A percentile compares a stretch with the other conserved stretches of the same genome.
phyloP scores from a whole-genome alignment of 2,113 vertebrate species.

The Acanthisitta chloris region DNA sequence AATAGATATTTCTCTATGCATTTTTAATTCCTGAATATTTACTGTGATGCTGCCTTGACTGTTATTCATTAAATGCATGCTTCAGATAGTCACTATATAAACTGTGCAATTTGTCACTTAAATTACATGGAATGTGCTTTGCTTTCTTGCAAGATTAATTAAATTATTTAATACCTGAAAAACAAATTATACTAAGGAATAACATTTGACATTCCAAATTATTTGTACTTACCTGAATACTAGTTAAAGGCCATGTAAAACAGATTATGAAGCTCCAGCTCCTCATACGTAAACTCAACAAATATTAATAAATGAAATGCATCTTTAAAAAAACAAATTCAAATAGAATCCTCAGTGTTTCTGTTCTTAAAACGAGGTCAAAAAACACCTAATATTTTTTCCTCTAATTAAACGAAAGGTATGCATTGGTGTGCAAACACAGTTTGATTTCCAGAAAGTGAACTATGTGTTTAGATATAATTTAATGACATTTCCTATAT shows the following conservation, averaged over 20 bases:
- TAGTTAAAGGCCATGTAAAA: not conserved
- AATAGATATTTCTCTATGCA: not conserved
- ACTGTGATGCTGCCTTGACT: not conserved
- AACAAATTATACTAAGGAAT: not conserved
- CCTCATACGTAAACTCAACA: not conserved
- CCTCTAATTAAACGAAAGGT: not conserved
- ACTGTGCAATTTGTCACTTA: not conserved
- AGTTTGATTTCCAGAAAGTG: not conserved
- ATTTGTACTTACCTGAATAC: not conserved
- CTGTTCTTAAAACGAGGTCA: not conserved
- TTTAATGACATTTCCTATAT: not conserved
- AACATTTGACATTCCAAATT: not conserved
- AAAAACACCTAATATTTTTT: not conserved
- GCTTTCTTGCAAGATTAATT: not conserved
- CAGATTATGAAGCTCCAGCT: not conserved
- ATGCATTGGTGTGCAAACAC: not conserved
- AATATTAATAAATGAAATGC: not conserved
- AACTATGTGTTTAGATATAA: not conserved
- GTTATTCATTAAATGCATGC: not conserved
- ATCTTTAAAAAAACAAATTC: not conserved
- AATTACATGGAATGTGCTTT: not conserved
- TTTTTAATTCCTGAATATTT: not conserved
- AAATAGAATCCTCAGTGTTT: not conserved
- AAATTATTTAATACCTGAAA: not conserved
- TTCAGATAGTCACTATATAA: not conserved